Base-by-base conservation (phyloP, 2,113 vertebrate species). In the Miniopterus natalensis region DNA sequence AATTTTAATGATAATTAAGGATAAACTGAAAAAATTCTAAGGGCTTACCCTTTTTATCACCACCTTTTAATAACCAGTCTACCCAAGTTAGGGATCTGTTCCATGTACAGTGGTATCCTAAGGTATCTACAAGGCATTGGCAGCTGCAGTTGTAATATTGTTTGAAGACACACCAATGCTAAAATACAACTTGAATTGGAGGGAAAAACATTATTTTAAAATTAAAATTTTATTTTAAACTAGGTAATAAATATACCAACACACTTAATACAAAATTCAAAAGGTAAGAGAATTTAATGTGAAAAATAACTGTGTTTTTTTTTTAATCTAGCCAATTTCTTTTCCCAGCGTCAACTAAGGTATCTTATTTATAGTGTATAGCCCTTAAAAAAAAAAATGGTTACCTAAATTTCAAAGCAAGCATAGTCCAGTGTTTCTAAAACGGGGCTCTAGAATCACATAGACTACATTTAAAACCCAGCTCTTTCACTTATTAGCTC, bases 161-260 rank as follows among this genome's bases (percentile, higher is more conserved):
- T 80, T 49, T 80, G 42, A 65, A 80, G 4, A n/a, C 57, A 88
- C 6, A 86, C 20, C 42, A 70, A 7, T 79, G 51, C 75, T 63
- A 90, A 84, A 83, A 90, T 94, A 90, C 45, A 63, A 31, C 27
- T 85, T 94, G n/a, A 96, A 31, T 18, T 80, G 0, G 25, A 94
- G 61, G 77, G 92, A 79, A 84, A 6, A 65, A 95, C 31, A 66
- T 96, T 92, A 84, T 55, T 71, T 94, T 85, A 79, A 88, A 31
- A 27, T 79, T 88, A 71, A 63, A 86, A 65, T 85, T 92, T 89
- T 20, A 65, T 92, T 95, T 89, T 84, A 78, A 90, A 78, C 18
- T 84, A 40, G 18, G 3, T 57, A 85, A 75, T 59, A 92, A 68
- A 77, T 81, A 65, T 57, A 77, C 13, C 6, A 20, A 17, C 10